Percentiles rank a stretch among this genome's conserved stretches.
Conservation (phyloP, 2,888 invertebrate species). For the Drosophila suboccidentalis region DNA sequence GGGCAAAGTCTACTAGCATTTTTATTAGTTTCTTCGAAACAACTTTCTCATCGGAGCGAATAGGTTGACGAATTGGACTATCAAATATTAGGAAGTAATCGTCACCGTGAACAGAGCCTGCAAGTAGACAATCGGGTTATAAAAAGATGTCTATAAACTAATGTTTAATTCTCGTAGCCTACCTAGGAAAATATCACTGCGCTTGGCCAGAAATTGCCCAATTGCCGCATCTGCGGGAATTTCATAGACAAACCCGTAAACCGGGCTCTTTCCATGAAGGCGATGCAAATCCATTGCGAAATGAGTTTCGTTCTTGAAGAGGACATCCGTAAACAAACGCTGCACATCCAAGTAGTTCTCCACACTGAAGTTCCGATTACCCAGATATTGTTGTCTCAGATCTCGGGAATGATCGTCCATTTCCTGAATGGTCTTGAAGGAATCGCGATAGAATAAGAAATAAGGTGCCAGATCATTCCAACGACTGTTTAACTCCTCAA, state of each 20-base stretch:
- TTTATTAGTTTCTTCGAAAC: slow-evolving; percentile 66
- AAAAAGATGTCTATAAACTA: neutral
- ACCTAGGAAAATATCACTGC: slow-evolving; percentile 86
- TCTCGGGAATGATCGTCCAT: slow-evolving; percentile 14
- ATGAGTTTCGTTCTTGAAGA: slow-evolving; percentile 88
- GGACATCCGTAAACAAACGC: slow-evolving; percentile 89
- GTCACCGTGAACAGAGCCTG: slow-evolving; percentile 78
- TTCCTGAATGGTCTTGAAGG: neutral
- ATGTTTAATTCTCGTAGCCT: slow-evolving; percentile 64
- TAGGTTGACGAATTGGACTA: slow-evolving; percentile 6
- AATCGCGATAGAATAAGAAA: slow-evolving; percentile 15
- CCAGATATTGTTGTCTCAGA: slow-evolving; percentile 15
- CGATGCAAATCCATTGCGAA: slow-evolving; percentile 86
- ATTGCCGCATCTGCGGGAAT: slow-evolving; percentile 9
- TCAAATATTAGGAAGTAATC: slow-evolving; percentile 74
- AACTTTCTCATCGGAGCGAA: slow-evolving; percentile 51
- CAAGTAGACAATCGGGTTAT: neutral
- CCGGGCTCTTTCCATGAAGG: slow-evolving; percentile 3
- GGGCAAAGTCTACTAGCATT: slow-evolving; percentile 74
- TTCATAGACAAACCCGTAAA: slow-evolving; percentile 87
- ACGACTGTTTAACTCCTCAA: slow-evolving; percentile 12
- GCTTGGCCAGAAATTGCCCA: slow-evolving; percentile 75
- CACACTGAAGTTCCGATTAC: slow-evolving; percentile 79
- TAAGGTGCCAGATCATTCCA: slow-evolving; percentile 26
- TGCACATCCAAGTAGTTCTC: slow-evolving; percentile 84